Conservation (phyloP, 2,797 vertebrate genomes). For the Pantherophis vulpinus region DNA sequence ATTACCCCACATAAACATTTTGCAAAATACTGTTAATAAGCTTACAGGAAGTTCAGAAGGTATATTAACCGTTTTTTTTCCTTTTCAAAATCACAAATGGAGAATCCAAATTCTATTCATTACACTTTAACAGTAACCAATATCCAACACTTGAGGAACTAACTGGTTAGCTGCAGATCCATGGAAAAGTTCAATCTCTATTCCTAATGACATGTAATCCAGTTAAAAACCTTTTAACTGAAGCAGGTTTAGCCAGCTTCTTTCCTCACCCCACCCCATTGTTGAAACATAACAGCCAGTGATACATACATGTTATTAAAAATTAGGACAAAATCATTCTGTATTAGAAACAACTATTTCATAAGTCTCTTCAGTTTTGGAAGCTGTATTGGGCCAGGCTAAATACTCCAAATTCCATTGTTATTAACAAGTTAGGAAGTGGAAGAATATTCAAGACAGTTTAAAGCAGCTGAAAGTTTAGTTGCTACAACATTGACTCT, state of each 20-base stretch:
- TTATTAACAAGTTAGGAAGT: conserved; percentile 81
- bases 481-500: conserved; percentile 95
- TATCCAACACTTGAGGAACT: conserved; percentile 61
- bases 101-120: conserved; percentile 62
- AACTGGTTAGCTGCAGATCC: conserved; percentile 59
- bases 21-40: conserved; percentile 79
- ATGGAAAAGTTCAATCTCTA: conserved; percentile 52
- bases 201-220: conserved; percentile 50
- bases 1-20: conserved; percentile 71
- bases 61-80: conserved; percentile 53
- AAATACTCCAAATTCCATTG: conserved; percentile 84
- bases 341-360: conserved; percentile 94
- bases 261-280: conserved; percentile 52
- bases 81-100: conserved; percentile 58
- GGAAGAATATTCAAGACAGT: conserved; percentile 73
- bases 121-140: conserved; percentile 54
- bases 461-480: conserved; percentile 74
- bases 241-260: conserved; percentile 61
- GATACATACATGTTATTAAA: conserved; percentile 90
- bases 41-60: conserved; percentile 70
- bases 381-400: conserved; percentile 80
- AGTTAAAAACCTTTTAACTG: conserved; percentile 57
- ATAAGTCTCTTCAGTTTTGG: conserved; percentile 88
- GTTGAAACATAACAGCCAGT: conserved; percentile 78
- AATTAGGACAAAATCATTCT: conserved; percentile 80